Conservation (phyloP, 2,888 invertebrate genomes). For the Serrognathus titanus region DNA sequence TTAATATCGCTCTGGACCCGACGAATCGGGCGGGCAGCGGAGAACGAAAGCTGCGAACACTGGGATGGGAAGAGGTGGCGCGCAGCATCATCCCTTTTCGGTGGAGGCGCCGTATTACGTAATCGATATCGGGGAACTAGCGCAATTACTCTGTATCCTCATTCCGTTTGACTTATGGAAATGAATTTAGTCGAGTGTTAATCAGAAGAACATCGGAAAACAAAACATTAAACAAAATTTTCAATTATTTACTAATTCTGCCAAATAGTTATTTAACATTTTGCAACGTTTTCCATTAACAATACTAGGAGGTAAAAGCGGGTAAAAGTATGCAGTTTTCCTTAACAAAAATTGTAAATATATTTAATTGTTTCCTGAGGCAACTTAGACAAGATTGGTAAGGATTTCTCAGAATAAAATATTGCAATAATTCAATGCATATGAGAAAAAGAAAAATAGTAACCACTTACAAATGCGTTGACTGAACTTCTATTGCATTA, state of each 20-base stretch:
- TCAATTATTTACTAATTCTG: neutral
- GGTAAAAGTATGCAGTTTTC: no score
- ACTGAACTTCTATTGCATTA: no score
- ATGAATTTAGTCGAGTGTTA: neutral
- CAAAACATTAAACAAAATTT: neutral
- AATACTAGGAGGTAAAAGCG: neutral
- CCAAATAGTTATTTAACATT: neutral
- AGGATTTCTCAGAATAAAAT: no score
- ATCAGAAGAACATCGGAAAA: neutral
- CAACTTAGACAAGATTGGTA: no score
- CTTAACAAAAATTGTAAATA: no score
- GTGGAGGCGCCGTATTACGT: conserved; percentile 20
- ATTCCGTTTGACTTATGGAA: neutral
- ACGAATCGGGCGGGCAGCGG: conserved; percentile 15
- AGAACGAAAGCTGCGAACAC: conserved; percentile 25
- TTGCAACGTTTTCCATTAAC: neutral
- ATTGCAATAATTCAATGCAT: no score
- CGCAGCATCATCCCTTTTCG: conserved; percentile 21
- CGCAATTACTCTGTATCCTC: conserved; percentile 5
- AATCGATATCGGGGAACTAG: conserved; percentile 21
- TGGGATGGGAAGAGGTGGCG: conserved; percentile 20
- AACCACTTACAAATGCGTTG: no score
- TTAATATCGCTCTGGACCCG: conserved; percentile 22
- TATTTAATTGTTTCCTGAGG: no score
- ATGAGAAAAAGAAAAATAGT: no score